These are phyloP conservation scores for Paraescarpia echinospica DNA, from an alignment of 1,140 invertebrate genomes.

Conservation along the genomic window DNA sequence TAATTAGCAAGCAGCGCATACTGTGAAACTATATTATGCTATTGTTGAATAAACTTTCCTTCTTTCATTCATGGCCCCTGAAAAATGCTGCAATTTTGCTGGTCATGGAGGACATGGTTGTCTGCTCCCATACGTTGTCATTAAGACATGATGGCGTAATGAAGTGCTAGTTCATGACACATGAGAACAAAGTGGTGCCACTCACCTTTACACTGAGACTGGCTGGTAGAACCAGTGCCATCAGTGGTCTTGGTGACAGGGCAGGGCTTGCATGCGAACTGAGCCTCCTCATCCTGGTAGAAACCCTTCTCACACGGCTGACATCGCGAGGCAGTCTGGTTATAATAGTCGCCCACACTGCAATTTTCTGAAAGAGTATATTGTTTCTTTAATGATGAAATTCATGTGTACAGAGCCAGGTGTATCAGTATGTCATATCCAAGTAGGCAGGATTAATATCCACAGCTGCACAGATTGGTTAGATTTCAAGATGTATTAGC, in stretches of 20 bases:
- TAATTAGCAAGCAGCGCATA: too few relatives aligned
- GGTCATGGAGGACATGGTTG: not conserved
- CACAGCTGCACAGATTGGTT: not conserved
- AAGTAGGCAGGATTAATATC: not conserved
- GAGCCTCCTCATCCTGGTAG: slow-evolving; percentile 89
- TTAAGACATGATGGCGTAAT: not conserved
- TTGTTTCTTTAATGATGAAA: not conserved
- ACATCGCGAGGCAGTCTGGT: slow-evolving; percentile 75
- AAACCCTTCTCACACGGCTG: slow-evolving; percentile 81
- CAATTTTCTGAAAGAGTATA: slow-evolving; percentile 7
- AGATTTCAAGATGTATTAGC: not conserved
- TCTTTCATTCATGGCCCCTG: not conserved
- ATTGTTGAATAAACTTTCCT: too few relatives aligned
- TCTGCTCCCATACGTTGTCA: not conserved
- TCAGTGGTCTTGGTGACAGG: slow-evolving; percentile 66
- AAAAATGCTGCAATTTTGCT: not conserved
- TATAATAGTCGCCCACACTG: slow-evolving; percentile 64
- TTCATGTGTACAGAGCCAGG: not conserved
- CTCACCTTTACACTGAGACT: slow-evolving; percentile 73
- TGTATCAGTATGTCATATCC: not conserved
- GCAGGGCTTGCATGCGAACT: slow-evolving; percentile 83
- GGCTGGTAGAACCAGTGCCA: slow-evolving; percentile 77
- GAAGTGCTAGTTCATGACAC: not conserved
- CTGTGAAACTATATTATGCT: too few relatives aligned
- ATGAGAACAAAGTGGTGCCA: not conserved